phyloP scores from a whole-genome alignment of 2,888 invertebrate genomes.

The Steinernema carpocapsae region DNA sequence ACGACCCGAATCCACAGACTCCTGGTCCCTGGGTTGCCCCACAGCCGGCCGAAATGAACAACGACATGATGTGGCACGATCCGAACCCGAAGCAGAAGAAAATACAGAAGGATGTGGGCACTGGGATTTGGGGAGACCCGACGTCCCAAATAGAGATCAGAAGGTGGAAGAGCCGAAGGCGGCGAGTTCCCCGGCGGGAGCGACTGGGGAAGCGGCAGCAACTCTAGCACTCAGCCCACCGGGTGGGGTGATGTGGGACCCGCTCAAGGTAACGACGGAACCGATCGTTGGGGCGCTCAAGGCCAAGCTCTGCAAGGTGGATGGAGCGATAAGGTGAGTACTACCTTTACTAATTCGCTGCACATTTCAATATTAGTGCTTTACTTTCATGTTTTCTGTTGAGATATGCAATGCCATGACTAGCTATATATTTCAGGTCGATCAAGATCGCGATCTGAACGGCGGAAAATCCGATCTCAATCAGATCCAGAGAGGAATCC shows the following conservation, averaged over 20 bases:
- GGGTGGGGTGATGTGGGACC: conserved; percentile 25
- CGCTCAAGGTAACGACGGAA: conserved; percentile 15
- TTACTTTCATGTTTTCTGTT: conserved; percentile 16
- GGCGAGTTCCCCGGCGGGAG: conserved; percentile 1
- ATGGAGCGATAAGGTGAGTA: conserved; percentile 15
- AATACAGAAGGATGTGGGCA: conserved; percentile 53
- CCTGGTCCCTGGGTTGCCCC: conserved; percentile 48
- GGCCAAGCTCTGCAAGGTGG: conserved; percentile 2
- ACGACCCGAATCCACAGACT: conserved; percentile 45
- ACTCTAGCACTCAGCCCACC: conserved; percentile 2
- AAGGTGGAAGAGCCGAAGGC: conserved; percentile 48
- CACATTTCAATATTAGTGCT: background rate
- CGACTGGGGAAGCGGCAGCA: conserved; percentile 31
- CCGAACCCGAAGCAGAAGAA: conserved; percentile 55
- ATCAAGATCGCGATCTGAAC: conserved; percentile 41
- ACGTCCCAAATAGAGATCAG: conserved; percentile 44
- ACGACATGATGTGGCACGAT: conserved; percentile 59
- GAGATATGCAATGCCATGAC: background rate
- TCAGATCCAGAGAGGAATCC: conserved; percentile 42
- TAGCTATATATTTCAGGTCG: conserved; percentile 36
- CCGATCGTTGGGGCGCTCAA: conserved; percentile 31
- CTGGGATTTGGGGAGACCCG: conserved; percentile 59
- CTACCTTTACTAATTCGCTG: background rate
- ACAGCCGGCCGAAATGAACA: conserved; percentile 39
- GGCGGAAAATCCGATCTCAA: conserved; percentile 44